Evolutionary conservation across 2,797 vertebrate species (phyloP).

Genomic region (Bovichtus diacanthus): DNA sequence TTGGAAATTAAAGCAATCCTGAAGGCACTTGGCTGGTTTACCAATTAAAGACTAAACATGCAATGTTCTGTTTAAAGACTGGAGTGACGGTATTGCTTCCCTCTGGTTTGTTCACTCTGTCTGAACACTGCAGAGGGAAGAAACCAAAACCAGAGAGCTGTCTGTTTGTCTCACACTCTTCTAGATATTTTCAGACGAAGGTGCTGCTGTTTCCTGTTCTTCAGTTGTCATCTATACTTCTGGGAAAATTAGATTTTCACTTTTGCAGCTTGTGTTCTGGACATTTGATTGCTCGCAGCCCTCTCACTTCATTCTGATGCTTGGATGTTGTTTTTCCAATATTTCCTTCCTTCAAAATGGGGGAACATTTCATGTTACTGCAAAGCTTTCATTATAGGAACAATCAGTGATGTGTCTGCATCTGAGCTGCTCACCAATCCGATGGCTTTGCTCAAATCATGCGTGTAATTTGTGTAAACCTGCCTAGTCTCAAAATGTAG

Average conservation of each 20-base stretch:
- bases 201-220: neutral
- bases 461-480: conserved; percentile 39
- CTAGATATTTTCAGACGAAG: neutral
- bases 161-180: neutral
- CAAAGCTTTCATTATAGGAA: conserved; percentile 39
- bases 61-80: conserved; percentile 30
- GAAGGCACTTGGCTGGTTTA: neutral
- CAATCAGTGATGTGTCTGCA: conserved; percentile 36
- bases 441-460: conserved; percentile 36
- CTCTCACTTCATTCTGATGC: conserved; percentile 36
- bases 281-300: conserved; percentile 31
- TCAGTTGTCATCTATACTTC: neutral
- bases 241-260: neutral
- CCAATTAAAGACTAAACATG: conserved; percentile 27
- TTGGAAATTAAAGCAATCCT: conserved; percentile 43
- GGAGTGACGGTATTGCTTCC: neutral
- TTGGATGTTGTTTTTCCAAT: conserved; percentile 25
- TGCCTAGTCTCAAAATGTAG: conserved; percentile 22
- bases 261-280: conserved; percentile 28
- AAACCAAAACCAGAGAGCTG: neutral
- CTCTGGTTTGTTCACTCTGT: neutral
- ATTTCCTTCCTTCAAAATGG: conserved; percentile 3
- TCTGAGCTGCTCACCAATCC: conserved; percentile 25
- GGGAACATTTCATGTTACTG: conserved; percentile 16
- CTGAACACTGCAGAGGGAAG: neutral